These are phyloP conservation scores for Holothuria scabra DNA, from an alignment of 53 echinoderm and acorn worm genomes.

Conservation along the genomic window DNA sequence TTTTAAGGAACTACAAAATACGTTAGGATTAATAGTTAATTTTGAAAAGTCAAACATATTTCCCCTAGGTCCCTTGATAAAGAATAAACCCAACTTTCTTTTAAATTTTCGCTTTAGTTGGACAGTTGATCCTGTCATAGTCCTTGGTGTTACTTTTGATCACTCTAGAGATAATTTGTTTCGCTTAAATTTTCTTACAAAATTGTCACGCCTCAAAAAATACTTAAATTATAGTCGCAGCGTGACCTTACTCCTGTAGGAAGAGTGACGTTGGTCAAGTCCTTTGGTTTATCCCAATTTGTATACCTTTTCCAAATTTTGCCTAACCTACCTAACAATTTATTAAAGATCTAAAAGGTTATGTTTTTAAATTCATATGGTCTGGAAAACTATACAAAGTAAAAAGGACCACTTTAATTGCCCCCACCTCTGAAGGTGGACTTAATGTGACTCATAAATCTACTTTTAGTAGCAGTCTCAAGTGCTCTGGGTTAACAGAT, in stretches of 20 bases:
- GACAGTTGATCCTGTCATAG: not conserved
- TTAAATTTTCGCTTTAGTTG: too few species aligned
- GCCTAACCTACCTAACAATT: not conserved
- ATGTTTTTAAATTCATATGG: not conserved
- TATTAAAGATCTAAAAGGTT: not conserved
- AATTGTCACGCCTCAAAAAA: too few species aligned
- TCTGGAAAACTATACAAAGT: not conserved
- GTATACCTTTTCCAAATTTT: conserved; percentile 7
- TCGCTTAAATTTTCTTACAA: too few species aligned
- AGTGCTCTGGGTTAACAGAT: conserved; percentile 9
- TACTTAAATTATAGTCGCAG: too few species aligned
- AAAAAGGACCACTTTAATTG: not conserved
- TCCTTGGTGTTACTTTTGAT: too few species aligned
- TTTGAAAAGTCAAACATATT: too few species aligned
- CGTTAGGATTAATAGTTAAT: too few species aligned
- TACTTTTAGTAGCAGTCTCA: not conserved
- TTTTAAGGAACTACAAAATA: too few species aligned
- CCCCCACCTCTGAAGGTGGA: not conserved
- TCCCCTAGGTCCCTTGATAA: too few species aligned
- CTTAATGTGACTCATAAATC: not conserved
- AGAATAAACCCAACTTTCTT: too few species aligned
- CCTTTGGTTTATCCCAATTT: conserved; percentile 14
- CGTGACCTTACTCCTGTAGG: too few species aligned
- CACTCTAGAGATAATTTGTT: too few species aligned
- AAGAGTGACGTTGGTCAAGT: not conserved